Base-by-base conservation (phyloP, 2,888 invertebrate species). In the Boloria selene region DNA sequence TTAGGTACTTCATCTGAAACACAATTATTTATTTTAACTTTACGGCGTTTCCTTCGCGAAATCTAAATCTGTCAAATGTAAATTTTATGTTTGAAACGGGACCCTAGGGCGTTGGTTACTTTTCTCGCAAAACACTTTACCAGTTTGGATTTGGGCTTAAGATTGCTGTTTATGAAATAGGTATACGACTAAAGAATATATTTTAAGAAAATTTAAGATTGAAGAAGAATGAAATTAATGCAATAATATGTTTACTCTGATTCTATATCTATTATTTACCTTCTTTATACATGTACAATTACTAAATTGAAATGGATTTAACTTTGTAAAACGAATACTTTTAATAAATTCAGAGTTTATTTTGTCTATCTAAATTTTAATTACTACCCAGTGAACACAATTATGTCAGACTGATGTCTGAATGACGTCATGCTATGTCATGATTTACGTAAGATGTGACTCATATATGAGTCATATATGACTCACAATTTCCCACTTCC, bases 41-140 rank as follows among this genome's bases (percentile, higher is more conserved):
- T 18, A 50, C 5, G 50, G 50, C 18, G 18, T 50, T 17, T 50
- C 50, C 50, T 50, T 50, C 10, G 50, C 13, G 18, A 50, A 18
- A 50, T 18, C 50, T 50, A 50, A 50, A 50, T 50, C 50, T 50
- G 17, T 50, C 18, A 18, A 50, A 50, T 50, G 50, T 50, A 50
- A 50, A 17, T 50, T 50, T 50, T 18, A 17, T 50, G 50, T 50
- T 50, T 50, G 18, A 50, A 50, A 50, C 18, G 17, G 50, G 17
- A 18, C 50, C 50, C 50, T 13, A 18, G 50, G 50, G 50, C 17
- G 17, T 50, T 18, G 17, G 18, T 50, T 50, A 50, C 17, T 50
- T 50, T 38, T 50, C 18, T 50, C 18, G 18, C 22, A 50, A 50
- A 50, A 22, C 50, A 22, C 18, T 50, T 5, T 50, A 50, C 50